These are phyloP conservation scores for Limnephilus lunatus DNA, from an alignment of 2,888 invertebrate species.

Conservation along the genomic window DNA sequence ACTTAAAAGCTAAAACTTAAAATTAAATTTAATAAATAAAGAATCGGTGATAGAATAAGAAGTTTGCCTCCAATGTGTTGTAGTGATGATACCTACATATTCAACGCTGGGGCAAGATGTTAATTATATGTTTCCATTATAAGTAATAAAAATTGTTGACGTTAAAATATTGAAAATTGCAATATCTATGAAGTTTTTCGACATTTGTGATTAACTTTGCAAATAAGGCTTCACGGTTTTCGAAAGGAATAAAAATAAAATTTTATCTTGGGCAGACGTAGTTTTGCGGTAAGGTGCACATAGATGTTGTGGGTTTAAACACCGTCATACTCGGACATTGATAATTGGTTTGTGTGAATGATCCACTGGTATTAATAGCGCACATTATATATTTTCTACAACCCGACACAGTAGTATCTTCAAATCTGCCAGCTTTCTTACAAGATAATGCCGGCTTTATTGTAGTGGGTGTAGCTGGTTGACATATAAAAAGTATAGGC, in stretches of 20 bases:
- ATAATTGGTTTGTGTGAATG: not conserved
- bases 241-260: not conserved
- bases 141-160: not conserved
- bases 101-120: not conserved
- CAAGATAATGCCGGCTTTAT: constrained; percentile 25
- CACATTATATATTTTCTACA: constrained; percentile 58
- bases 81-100: not conserved
- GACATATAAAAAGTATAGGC: not conserved
- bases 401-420: constrained; percentile 31
- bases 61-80: not conserved
- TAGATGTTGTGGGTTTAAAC: constrained; percentile 2
- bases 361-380: not conserved
- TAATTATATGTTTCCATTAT: not conserved
- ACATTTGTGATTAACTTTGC: not conserved
- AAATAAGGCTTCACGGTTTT: not conserved
- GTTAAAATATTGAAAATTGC: not conserved
- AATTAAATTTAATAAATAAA: not conserved
- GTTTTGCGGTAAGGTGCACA: not conserved
- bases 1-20: not conserved
- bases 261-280: not conserved
- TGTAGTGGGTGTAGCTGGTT: constrained; percentile 6
- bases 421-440: constrained; percentile 45
- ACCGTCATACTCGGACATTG: not conserved
- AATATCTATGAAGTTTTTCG: not conserved
- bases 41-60: not conserved